These are phyloP conservation scores for Limenitis camilla DNA, from an alignment of 2,888 invertebrate species.

Conservation along the genomic window DNA sequence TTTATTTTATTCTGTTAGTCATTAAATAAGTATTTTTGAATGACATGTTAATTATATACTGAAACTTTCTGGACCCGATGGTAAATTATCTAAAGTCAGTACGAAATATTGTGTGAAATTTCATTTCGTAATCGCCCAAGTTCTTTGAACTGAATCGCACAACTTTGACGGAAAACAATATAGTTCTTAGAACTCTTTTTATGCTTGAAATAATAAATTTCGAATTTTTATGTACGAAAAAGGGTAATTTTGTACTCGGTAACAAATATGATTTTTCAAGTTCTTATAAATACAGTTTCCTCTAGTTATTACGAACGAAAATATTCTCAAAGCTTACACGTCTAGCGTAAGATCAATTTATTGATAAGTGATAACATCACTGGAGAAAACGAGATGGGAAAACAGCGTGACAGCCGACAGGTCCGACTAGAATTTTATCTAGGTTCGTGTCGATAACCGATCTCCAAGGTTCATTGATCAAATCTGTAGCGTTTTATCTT, in stretches of 20 bases:
- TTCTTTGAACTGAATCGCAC: too few species aligned
- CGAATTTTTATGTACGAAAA: too few species aligned
- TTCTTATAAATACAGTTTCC: conserved; percentile 1
- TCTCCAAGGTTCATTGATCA: conserved; percentile 23
- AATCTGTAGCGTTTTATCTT: conserved; percentile 12
- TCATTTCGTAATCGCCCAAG: too few species aligned
- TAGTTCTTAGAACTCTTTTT: too few species aligned
- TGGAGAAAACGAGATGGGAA: conserved; percentile 23
- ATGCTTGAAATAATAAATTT: too few species aligned
- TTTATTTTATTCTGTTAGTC: too few species aligned
- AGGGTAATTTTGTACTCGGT: not conserved
- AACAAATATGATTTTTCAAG: not conserved
- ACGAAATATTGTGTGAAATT: too few species aligned
- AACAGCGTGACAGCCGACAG: conserved; percentile 23
- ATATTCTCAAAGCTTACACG: conserved; percentile 16
- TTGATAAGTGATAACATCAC: conserved; percentile 21
- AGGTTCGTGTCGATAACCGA: conserved; percentile 21
- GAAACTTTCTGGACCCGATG: too few species aligned
- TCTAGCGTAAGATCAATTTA: conserved; percentile 17
- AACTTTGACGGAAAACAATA: too few species aligned
- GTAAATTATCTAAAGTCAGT: too few species aligned
- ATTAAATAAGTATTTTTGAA: too few species aligned
- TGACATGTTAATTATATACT: too few species aligned
- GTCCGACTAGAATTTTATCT: conserved; percentile 25
- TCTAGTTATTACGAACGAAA: conserved; percentile 11